Conservation (phyloP, 2,888 invertebrate species). For the Horisme vitalbata region DNA sequence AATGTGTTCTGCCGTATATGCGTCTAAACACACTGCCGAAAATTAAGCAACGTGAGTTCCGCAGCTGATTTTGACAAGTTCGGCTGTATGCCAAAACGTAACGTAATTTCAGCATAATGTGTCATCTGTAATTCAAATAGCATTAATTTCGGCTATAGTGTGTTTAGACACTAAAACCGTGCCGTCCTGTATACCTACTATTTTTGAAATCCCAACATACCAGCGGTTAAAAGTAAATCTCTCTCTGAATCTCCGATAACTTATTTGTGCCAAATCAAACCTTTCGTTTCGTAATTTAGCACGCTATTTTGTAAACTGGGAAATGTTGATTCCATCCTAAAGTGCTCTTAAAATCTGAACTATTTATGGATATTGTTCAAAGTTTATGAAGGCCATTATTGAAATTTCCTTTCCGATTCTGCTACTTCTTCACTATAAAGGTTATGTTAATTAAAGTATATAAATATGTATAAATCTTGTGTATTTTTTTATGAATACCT, state of each 20-base stretch:
- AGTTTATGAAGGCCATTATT: constrained; percentile 46
- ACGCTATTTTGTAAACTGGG: constrained; percentile 64
- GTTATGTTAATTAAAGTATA: constrained; percentile 65
- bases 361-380: constrained; percentile 65
- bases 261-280: constrained; percentile 57
- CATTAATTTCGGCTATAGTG: too few relatives aligned
- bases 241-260: constrained; percentile 45
- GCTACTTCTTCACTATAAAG: constrained; percentile 67
- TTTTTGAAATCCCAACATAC: too few relatives aligned
- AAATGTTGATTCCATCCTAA: constrained; percentile 79
- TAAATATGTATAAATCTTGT: constrained; percentile 33
- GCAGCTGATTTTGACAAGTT: too few relatives aligned
- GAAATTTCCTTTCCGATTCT: constrained; percentile 49
- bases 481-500: constrained; percentile 7
- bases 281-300: constrained; percentile 57
- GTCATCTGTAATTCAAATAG: too few relatives aligned
- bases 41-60: too few relatives aligned
- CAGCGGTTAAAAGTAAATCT: too few relatives aligned
- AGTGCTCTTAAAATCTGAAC: constrained; percentile 79
- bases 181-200: too few relatives aligned
- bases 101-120: too few relatives aligned
- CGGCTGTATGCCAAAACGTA: too few relatives aligned
- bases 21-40: too few relatives aligned
- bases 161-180: too few relatives aligned
- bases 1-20: too few relatives aligned